Percentiles rank a stretch among this genome's conserved stretches.
Evolutionary conservation across 2,113 vertebrate genomes (phyloP).

Genomic region (Charina bottae): DNA sequence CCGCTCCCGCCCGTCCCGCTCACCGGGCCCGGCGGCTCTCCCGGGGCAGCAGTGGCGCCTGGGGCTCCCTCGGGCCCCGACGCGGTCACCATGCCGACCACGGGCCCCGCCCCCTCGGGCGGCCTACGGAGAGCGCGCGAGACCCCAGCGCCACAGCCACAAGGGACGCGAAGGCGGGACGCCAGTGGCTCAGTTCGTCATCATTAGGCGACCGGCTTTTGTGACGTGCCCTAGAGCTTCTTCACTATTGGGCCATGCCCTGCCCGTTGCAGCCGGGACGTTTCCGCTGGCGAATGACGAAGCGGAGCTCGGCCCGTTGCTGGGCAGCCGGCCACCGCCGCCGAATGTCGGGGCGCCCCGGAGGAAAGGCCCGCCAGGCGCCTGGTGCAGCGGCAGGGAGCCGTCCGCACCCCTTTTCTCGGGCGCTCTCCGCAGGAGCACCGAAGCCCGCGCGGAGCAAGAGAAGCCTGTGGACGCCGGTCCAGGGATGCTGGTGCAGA

Average conservation of each 20-base stretch:
- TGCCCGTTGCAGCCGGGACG: neutral
- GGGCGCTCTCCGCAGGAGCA: neutral
- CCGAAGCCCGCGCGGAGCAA: neutral
- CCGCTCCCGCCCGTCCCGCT: neutral
- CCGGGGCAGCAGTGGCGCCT: neutral
- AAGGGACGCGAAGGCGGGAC: neutral
- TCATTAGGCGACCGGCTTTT: too few species aligned
- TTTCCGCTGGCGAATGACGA: neutral
- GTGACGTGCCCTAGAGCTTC: neutral
- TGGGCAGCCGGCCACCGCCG: neutral
- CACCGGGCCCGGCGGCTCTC: neutral
- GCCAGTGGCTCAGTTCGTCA: neutral
- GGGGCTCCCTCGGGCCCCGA: neutral
- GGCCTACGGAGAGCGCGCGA: neutral
- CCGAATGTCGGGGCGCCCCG: neutral
- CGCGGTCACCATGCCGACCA: slow-evolving; percentile 56
- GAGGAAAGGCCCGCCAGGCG: too few species aligned
- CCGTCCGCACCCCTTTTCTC: too few species aligned
- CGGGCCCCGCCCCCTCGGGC: neutral
- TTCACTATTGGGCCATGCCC: neutral
- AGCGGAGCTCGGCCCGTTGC: neutral
- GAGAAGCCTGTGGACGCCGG: too few species aligned
- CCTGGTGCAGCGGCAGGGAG: too few species aligned
- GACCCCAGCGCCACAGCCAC: neutral
- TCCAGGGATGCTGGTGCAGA: neutral